Evolutionary conservation across 2,888 invertebrate genomes (phyloP), one percentile per base, ranked within the genome.

Genomic region (Rhopalosiphum nymphaeae): DNA sequence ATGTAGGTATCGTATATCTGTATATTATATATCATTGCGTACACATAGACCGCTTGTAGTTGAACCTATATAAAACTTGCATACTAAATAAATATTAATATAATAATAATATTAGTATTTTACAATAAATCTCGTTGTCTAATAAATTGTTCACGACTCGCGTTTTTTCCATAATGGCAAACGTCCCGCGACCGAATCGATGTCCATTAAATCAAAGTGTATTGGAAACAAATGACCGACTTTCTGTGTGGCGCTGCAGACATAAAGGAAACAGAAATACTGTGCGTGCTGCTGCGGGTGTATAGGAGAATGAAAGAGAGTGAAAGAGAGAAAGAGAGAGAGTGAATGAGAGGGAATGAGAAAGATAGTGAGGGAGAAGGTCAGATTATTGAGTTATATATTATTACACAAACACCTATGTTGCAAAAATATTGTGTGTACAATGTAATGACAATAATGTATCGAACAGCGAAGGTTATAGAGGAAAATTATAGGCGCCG

Each of bases 211-310:
- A 91, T 91, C 84, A 56, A n/a, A 11, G 85, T n/a, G 42, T 57
- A 61, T 87, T 92, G 87, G 61, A 87, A 86, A 92, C 42, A 46
- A 86, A 86, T 92, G 92, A 92, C 92, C 92, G 92, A 92, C 92
- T 92, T 92, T 92, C 87, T 36, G 61, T 21, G 29, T 44, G 44
- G 84, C 49, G 86, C 53, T 53, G 53, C 26, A 46, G 86, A 86
- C 46, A n/a, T 42, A 92, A 57, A 57, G 46, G 57, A 92, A 87
- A 78, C 67, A 13, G 42, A 86, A 16, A 46, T 21, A 78, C 78
- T 78, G 36, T 36, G 36, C 21, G 78, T 36, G n/a, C 16, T n/a
- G 67, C 36, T 36, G 67, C 67, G n/a, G 67, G 67, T 67, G 67
- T n/a, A 67, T 67, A 21, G 36, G 7, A 67, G 67, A 67, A 36